These are phyloP conservation scores for Leucoraja ocellata DNA, from an alignment of 2,797 vertebrate species.

Conservation along the genomic window DNA sequence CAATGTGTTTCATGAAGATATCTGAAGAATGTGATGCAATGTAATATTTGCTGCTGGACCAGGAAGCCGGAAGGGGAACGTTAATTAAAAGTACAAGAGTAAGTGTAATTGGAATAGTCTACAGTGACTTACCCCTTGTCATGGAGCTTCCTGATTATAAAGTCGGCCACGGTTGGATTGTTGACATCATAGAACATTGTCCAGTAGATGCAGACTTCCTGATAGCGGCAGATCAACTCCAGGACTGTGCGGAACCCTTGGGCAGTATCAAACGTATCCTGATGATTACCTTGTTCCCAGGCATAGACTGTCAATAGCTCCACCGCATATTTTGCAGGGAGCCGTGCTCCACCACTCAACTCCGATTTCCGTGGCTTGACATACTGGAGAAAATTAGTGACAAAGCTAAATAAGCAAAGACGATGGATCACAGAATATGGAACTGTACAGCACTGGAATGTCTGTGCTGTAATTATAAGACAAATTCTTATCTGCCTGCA, in stretches of 20 bases:
- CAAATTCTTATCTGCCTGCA: too few relatives aligned
- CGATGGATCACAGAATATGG: too few relatives aligned
- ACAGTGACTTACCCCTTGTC: not conserved
- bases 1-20: too few relatives aligned
- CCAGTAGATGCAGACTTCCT: slow-evolving; percentile 1
- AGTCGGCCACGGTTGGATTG: not conserved
- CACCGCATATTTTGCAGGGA: slow-evolving; percentile 22
- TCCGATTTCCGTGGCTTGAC: slow-evolving; percentile 24
- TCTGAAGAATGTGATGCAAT: too few relatives aligned
- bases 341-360: not conserved
- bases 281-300: not conserved
- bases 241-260: slow-evolving; percentile 11
- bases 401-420: not conserved
- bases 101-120: not conserved
- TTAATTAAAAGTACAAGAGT: too few relatives aligned
- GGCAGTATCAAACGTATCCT: not conserved
- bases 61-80: too few relatives aligned
- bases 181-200: not conserved
- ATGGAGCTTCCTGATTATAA: not conserved
- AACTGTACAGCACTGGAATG: too few relatives aligned
- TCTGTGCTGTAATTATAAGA: too few relatives aligned
- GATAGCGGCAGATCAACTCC: not conserved
- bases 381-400: not conserved
- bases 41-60: too few relatives aligned
- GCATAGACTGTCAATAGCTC: slow-evolving; percentile 18